Evolutionary conservation across 2,113 vertebrate species (phyloP).

Genomic region (Zapornia atra): DNA sequence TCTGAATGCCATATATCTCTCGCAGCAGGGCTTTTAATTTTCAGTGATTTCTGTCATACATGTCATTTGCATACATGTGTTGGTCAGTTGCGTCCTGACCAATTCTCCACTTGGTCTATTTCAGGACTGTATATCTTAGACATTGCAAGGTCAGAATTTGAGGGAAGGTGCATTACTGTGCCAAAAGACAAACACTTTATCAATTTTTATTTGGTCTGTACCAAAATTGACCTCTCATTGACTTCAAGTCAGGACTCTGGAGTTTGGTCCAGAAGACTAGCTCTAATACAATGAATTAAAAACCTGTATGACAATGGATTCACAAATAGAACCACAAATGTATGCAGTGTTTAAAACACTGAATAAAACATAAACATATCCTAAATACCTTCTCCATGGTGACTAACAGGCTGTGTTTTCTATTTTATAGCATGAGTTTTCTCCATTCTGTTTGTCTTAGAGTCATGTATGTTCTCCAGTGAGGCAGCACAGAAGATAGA

Average conservation of each 20-base stretch:
- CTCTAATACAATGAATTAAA: background rate
- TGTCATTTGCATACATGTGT: constrained; percentile 39
- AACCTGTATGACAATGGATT: background rate
- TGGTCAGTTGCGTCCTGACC: constrained; percentile 6
- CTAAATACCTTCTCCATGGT: background rate
- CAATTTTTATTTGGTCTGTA: constrained; percentile 16
- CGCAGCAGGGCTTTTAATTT: constrained; percentile 47
- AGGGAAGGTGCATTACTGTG: constrained; percentile 4
- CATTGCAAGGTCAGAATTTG: constrained; percentile 57
- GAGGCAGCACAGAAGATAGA: background rate
- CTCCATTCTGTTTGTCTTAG: background rate
- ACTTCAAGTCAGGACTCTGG: background rate
- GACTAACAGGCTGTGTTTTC: background rate
- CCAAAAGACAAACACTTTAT: constrained; percentile 50
- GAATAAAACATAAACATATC: background rate
- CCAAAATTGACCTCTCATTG: constrained; percentile 37
- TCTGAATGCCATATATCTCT: background rate
- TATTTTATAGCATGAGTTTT: background rate
- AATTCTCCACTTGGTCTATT: constrained; percentile 41
- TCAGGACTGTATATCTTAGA: constrained; percentile 37
- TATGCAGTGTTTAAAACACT: background rate
- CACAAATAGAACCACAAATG: background rate
- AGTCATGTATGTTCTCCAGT: background rate
- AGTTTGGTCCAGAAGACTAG: background rate
- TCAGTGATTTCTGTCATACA: constrained; percentile 21